phyloP scores from a whole-genome alignment of 2,888 invertebrate genomes.

The Creontiades dilutus region DNA sequence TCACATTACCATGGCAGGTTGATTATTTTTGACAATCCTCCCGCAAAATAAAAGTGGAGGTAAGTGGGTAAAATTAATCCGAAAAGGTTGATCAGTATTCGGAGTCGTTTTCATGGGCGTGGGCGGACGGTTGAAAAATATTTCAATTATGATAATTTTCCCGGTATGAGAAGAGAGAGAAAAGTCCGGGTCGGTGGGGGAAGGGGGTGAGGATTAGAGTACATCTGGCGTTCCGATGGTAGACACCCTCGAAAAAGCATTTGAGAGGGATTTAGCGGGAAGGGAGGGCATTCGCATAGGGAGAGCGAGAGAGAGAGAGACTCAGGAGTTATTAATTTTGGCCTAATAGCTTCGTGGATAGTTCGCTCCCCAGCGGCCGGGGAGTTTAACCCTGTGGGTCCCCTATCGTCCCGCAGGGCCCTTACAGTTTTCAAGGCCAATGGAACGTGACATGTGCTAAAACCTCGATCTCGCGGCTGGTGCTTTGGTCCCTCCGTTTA shows the following conservation, averaged over 20 bases:
- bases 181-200: constrained; percentile 24
- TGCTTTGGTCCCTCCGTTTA: constrained; percentile 37
- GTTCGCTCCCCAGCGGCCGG: constrained; percentile 33
- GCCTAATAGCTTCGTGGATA: constrained; percentile 63
- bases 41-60: constrained; percentile 12
- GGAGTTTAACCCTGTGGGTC: constrained; percentile 34
- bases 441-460: constrained; percentile 55
- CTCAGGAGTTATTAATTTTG: constrained; percentile 63
- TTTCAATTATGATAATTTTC: constrained; percentile 74
- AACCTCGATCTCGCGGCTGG: constrained; percentile 23
- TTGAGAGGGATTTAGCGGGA: constrained; percentile 46
- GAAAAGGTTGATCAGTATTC: constrained; percentile 57
- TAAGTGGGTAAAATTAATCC: constrained; percentile 57
- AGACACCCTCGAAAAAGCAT: constrained; percentile 44
- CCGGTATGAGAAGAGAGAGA: constrained; percentile 26
- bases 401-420: neutral
- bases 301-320: too few relatives aligned
- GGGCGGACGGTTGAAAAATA: constrained; percentile 70
- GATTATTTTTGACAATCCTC: constrained; percentile 57
- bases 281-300: constrained; percentile 5
- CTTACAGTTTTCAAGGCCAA: constrained; percentile 43
- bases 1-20: constrained; percentile 52
- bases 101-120: neutral
- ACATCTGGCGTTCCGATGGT: constrained; percentile 54
- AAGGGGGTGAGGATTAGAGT: constrained; percentile 55